These are phyloP conservation scores for Gila orcuttii DNA, from an alignment of 2,113 vertebrate genomes.

Conservation along the genomic window DNA sequence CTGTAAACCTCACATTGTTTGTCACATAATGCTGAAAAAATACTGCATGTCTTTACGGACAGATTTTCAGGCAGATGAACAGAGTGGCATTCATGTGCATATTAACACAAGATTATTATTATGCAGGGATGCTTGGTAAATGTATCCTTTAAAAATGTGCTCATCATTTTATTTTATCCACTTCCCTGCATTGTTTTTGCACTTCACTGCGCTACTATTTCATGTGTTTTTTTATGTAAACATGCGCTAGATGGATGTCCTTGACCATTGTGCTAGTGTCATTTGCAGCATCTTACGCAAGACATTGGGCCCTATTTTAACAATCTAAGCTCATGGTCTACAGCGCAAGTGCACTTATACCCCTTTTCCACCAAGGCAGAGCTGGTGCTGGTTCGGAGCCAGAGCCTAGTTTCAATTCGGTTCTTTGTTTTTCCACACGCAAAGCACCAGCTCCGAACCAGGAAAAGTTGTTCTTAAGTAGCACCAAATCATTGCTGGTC, in stretches of 20 bases:
- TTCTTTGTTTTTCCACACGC: too few species aligned
- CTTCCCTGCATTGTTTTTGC: background rate
- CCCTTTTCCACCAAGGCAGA: too few species aligned
- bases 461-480: too few species aligned
- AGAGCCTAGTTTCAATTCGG: too few species aligned
- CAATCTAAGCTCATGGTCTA: too few species aligned
- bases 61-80: slow-evolving; percentile 3
- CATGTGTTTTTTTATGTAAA: background rate
- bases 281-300: background rate
- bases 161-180: slow-evolving; percentile 3
- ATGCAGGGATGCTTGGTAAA: slow-evolving; percentile 6
- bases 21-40: background rate
- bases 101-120: slow-evolving; percentile 8
- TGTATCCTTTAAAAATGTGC: slow-evolving; percentile 1
- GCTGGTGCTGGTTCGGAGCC: too few species aligned
- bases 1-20: background rate
- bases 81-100: slow-evolving; percentile 4
- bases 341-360: too few species aligned
- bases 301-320: too few species aligned
- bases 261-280: background rate
- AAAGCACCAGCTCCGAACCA: too few species aligned
- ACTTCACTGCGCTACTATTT: background rate
- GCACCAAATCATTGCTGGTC: too few species aligned
- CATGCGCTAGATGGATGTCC: background rate
- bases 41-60: background rate